Percentiles rank a stretch among this genome's conserved stretches.
Conservation (phyloP, 2,797 vertebrate species). For the Phrynocephalus vlangalii region DNA sequence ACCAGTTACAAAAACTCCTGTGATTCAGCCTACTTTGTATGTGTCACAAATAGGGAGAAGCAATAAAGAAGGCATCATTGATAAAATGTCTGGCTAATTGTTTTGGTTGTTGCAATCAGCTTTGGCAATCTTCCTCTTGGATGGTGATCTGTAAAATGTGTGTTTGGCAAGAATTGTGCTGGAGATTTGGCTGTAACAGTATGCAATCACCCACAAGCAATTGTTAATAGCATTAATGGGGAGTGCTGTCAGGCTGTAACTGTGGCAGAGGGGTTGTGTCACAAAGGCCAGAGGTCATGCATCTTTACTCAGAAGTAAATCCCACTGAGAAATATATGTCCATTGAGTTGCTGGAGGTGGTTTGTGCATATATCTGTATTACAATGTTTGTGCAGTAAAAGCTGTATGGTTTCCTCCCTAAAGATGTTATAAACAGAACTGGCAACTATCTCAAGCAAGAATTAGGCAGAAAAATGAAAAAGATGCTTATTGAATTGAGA, state of each 20-base stretch:
- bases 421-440: neutral
- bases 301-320: neutral
- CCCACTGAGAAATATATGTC: neutral
- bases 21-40: slow-evolving; percentile 7
- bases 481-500: neutral
- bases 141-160: neutral
- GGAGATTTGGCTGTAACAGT: neutral
- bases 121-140: neutral
- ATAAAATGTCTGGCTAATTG: neutral
- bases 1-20: neutral
- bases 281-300: neutral
- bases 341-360: neutral
- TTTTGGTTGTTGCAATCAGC: slow-evolving; percentile 2
- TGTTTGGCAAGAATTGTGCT: neutral
- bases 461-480: neutral
- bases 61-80: neutral
- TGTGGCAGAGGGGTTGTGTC: neutral
- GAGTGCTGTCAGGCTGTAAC: neutral
- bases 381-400: neutral
- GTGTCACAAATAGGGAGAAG: neutral
- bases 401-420: neutral
- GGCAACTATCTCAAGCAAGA: neutral
- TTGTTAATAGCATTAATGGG: neutral
- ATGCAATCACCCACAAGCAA: neutral
- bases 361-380: neutral